Conservation (phyloP, 2,797 vertebrate species). For the Loriculus beryllinus region DNA sequence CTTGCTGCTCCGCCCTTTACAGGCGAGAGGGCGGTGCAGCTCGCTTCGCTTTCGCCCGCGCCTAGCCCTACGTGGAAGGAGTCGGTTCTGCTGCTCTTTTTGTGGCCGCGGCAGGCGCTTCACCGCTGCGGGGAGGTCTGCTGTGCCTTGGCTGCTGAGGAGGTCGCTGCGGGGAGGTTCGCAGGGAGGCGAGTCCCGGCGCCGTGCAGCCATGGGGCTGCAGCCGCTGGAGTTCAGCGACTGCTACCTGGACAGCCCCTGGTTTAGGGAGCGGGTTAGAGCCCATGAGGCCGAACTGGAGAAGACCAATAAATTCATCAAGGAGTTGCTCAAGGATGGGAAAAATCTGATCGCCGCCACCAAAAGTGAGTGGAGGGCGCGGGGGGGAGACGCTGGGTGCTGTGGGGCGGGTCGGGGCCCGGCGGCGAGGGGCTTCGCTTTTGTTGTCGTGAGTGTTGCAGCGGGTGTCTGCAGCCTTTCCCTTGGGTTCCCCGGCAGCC, state of each 20-base stretch:
- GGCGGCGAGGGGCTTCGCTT: neutral
- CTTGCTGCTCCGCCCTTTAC: neutral
- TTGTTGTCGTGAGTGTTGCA: neutral
- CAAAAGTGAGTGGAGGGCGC: conserved; percentile 83
- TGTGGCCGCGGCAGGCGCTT: neutral
- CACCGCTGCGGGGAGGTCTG: neutral
- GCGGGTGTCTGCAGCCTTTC: neutral
- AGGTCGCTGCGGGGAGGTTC: neutral
- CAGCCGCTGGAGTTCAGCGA: conserved; percentile 97
- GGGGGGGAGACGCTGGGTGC: neutral
- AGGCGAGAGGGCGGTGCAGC: neutral
- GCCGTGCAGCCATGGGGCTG: conserved; percentile 84
- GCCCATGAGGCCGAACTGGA: conserved; percentile 97
- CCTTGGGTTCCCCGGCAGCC: neutral
- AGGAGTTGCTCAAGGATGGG: conserved; percentile 96
- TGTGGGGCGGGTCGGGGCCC: neutral
- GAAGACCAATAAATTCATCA: conserved; percentile 96
- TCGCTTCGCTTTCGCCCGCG: neutral
- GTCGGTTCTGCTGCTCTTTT: neutral
- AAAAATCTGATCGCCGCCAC: conserved; percentile 95
- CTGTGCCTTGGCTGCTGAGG: neutral
- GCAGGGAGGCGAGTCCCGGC: neutral
- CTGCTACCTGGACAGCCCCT: conserved; percentile 94
- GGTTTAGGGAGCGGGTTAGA: conserved; percentile 90
- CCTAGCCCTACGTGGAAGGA: neutral